These are phyloP conservation scores for Spodoptera picta DNA, from an alignment of 2,888 invertebrate species.

Conservation along the genomic window DNA sequence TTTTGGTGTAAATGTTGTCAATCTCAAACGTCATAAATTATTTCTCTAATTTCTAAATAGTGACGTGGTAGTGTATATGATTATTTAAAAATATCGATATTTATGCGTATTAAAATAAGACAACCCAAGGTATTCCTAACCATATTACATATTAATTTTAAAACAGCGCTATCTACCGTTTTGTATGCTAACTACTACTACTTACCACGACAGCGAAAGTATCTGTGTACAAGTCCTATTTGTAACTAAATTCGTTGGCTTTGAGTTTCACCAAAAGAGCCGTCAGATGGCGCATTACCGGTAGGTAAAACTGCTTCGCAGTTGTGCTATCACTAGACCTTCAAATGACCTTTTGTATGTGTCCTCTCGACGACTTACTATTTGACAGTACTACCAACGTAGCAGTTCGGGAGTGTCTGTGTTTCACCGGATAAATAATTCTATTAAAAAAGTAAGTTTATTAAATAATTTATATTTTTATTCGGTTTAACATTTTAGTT, in stretches of 20 bases:
- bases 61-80: too few relatives aligned
- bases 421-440: slow-evolving; percentile 60
- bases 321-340: slow-evolving; percentile 78
- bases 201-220: too few relatives aligned
- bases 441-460: slow-evolving; percentile 62
- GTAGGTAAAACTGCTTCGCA: slow-evolving; percentile 47
- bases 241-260: background rate
- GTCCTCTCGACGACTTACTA: slow-evolving; percentile 74
- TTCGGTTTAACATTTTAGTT: slow-evolving; percentile 1
- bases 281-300: slow-evolving; percentile 42
- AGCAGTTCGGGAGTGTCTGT: slow-evolving; percentile 81
- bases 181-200: slow-evolving; percentile 4
- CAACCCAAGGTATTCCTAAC: too few relatives aligned
- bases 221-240: too few relatives aligned
- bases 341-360: slow-evolving; percentile 85
- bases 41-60: too few relatives aligned
- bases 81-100: too few relatives aligned
- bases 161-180: slow-evolving; percentile 23
- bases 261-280: background rate
- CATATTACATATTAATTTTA: too few relatives aligned
- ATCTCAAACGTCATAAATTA: too few relatives aligned
- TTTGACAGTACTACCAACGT: slow-evolving; percentile 80
- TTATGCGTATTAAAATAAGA: too few relatives aligned
- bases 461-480: slow-evolving; percentile 56
- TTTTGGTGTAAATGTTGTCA: too few relatives aligned